Evolutionary conservation across 2,797 vertebrate species (phyloP), one percentile per base, ranked within the genome.

Genomic region (Cuniculus paca): DNA sequence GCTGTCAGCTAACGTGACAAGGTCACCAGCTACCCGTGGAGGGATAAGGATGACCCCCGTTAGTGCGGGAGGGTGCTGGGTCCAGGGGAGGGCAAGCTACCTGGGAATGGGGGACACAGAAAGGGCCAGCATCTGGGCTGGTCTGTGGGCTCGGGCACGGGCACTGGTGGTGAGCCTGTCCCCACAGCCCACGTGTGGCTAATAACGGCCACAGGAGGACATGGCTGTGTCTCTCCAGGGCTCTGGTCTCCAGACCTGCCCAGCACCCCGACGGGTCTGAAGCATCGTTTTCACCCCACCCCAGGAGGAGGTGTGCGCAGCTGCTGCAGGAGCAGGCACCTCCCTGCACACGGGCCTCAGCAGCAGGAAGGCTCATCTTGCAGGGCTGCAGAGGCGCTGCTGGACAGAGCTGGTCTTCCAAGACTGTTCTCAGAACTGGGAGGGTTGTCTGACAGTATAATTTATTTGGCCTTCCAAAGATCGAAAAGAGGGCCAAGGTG

Each of bases 1-100:
- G 19, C 91, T 88, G 98, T 96, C 97, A 78, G 93, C 94, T 95
- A 98, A 97, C 89, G 52, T 85, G 98, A 98, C 98, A 72, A 87
- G 98, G 98, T 98, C 97, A 85, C 36, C 83, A 50, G 81, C 95
- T 72, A 95, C 56, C 95, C 90, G 84, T 0, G 34, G 98, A 97
- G 6, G 94, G 96, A 96, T 96, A 97, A 96, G 93, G 98, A 97
- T 52, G 89, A 97, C 96, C 96, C 95, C 97, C 96, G 58, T 97
- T 97, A 96, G 78, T 48, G 85, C 31, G 50, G 8, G 2, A 90
- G 94, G 79, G 89, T 88, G 75, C 31, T 34, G 93, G 60, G 85
- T 68, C 22, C 87, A 93, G 34, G 92, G 85, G 80, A 6, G 0
- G 56, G 20, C 0, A 65, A 5, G 65, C 80, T 42, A 22, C 17